Evolutionary conservation across 2,888 invertebrate species (phyloP).

Genomic region (Dromius quadrimaculatus): DNA sequence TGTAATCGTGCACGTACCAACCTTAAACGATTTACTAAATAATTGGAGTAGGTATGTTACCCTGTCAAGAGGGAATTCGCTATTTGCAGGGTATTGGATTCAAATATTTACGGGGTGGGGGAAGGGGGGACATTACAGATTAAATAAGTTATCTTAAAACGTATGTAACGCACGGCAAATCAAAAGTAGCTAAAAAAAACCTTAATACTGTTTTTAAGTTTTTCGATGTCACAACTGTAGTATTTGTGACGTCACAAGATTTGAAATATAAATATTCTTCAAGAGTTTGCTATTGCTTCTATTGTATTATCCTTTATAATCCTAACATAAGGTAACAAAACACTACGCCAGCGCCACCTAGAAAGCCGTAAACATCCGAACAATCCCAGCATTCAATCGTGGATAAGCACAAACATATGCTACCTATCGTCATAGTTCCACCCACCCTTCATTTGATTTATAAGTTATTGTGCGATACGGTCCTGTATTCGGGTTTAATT

Average conservation of each 20-base stretch:
- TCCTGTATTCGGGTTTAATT: constrained; percentile 42
- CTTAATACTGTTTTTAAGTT: too few species aligned
- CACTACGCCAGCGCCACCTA: neutral
- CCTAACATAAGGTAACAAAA: neutral
- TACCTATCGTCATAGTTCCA: constrained; percentile 12
- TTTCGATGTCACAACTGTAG: too few species aligned
- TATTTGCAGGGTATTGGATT: constrained; percentile 2
- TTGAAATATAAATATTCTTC: neutral
- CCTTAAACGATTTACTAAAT: constrained; percentile 33
- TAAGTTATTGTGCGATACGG: constrained; percentile 42
- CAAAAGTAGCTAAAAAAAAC: too few species aligned
- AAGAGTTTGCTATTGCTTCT: neutral
- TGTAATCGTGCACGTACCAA: neutral
- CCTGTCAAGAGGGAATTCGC: constrained; percentile 14
- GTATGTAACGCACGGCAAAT: too few species aligned
- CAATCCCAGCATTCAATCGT: constrained; percentile 24
- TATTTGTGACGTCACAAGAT: too few species aligned
- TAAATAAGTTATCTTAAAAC: too few species aligned
- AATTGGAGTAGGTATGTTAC: constrained; percentile 28
- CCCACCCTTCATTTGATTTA: constrained; percentile 18
- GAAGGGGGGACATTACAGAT: too few species aligned
- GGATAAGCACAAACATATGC: constrained; percentile 27
- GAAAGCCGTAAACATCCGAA: constrained; percentile 34
- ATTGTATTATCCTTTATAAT: neutral
- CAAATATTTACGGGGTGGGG: too few species aligned